Base-by-base conservation (phyloP, 2,888 invertebrate genomes). In the Hanleya hanleyi region DNA sequence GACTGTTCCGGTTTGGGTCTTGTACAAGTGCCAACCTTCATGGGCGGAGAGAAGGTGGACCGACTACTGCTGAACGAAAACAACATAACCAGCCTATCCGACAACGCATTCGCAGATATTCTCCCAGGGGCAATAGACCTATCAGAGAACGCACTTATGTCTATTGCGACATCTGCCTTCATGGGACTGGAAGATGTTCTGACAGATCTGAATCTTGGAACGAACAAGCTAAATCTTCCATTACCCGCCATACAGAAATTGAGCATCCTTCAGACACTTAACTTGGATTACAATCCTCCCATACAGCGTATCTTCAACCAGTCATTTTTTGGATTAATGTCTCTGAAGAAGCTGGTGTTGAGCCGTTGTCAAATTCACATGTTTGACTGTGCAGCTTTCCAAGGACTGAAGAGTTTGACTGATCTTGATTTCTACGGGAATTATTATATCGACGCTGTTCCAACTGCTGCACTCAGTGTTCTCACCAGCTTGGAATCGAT, bases 311-410 rank as follows among this genome's bases (percentile, higher is more conserved):
- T 67, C 41, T 29, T n/a, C 12, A 12, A 18, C n/a, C 26, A 38
- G 15, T n/a, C 67, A 9, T 67, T 67, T 29, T n/a, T 18, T 7
- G 36, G 36, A 18, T 47, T 67, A 2, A 29, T 3, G 29, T 32
- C 32, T 38, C n/a, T 67, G 38, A 32, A 37, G 32, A 67, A 67
- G 29, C 41, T 67, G 29, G 47, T 35, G 2, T 32, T 67, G 32
- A 18, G 18, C 26, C 38, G 67, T 18, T 38, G 9, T 26, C 18
- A 3, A n/a, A 41, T 67, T 26, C 1, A 67, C 12, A 12, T 7
- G 15, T 29, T 67, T 47, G 67, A 67, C 3, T 15, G 22, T 6
- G 67, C 29, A n/a, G 67, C 67, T 18, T 67, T 67, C 41, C 15
- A 35, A 3, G 47, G 67, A 22, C n/a, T 67, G 32, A 18, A 18